A percentile compares a stretch with the other conserved stretches of the same genome.
phyloP scores from a whole-genome alignment of 2,888 invertebrate genomes.

The Drosophila atripex region DNA sequence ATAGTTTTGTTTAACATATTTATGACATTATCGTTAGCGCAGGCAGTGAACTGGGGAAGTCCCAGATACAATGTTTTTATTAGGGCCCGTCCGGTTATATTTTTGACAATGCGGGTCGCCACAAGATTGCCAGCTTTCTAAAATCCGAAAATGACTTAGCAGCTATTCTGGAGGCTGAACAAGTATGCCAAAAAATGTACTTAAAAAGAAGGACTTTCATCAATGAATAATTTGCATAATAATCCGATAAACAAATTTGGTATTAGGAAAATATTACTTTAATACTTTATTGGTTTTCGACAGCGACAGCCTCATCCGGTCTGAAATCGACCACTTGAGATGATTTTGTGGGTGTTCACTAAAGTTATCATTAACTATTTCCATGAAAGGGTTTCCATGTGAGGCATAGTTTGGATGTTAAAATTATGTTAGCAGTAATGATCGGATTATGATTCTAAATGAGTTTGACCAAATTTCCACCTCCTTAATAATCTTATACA shows the following conservation, averaged over 20 bases:
- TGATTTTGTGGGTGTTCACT: slow-evolving; percentile 54
- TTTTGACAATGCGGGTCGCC: slow-evolving; percentile 1
- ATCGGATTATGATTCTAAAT: slow-evolving; percentile 2
- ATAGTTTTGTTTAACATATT: slow-evolving; percentile 78
- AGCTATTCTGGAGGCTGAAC: neutral
- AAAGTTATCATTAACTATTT: slow-evolving; percentile 15
- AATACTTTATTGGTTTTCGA: slow-evolving; percentile 15
- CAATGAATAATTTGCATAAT: slow-evolving; percentile 66
- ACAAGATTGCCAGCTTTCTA: neutral
- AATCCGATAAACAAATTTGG: slow-evolving; percentile 49
- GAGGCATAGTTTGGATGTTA: slow-evolving; percentile 8
- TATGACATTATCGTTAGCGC: slow-evolving; percentile 51
- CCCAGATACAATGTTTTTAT: slow-evolving; percentile 49
- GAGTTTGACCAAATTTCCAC: slow-evolving; percentile 6
- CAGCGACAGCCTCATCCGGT: slow-evolving; percentile 56
- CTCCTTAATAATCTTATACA: slow-evolving; percentile 4
- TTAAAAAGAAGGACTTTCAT: too few species aligned
- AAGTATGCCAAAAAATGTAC: neutral
- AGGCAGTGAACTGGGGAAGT: neutral
- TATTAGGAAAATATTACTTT: slow-evolving; percentile 19
- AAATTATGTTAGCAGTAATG: slow-evolving; percentile 14
- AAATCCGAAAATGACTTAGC: neutral
- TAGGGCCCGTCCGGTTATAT: slow-evolving; percentile 54
- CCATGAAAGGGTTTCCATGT: slow-evolving; percentile 35
- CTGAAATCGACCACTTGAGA: slow-evolving; percentile 16